Conservation (phyloP, 1,140 invertebrate genomes). For the Camponotus vicinus region DNA sequence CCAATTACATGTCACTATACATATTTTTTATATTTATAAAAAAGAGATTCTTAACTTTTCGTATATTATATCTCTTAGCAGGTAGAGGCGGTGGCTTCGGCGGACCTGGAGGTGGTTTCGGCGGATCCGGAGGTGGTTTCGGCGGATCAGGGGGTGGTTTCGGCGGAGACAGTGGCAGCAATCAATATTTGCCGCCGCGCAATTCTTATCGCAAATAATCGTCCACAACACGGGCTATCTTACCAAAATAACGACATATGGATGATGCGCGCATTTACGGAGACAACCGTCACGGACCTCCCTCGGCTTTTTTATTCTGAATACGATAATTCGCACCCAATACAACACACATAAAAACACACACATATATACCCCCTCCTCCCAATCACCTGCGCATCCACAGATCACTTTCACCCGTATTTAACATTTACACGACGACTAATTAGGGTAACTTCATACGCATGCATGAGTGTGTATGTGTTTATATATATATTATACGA, state of each 20-base stretch:
- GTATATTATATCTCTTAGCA: slow-evolving; percentile 65
- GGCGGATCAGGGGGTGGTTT: slow-evolving; percentile 44
- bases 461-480: slow-evolving; percentile 52
- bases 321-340: slow-evolving; percentile 36
- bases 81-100: slow-evolving; percentile 71
- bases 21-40: neutral
- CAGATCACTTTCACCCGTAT: slow-evolving; percentile 67
- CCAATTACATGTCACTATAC: neutral
- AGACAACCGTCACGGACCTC: slow-evolving; percentile 69
- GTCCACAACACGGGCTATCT: slow-evolving; percentile 21
- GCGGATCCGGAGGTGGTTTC: slow-evolving; percentile 62
- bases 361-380: neutral
- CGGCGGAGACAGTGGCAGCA: slow-evolving; percentile 71
- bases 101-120: slow-evolving; percentile 62
- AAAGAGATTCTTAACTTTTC: neutral
- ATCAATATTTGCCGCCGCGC: slow-evolving; percentile 84
- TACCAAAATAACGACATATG: slow-evolving; percentile 55
- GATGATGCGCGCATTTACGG: slow-evolving; percentile 37
- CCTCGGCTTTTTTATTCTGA: slow-evolving; percentile 54
- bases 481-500: slow-evolving; percentile 43
- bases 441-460: slow-evolving; percentile 66
- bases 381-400: slow-evolving; percentile 62
- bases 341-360: neutral
- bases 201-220: slow-evolving; percentile 81
- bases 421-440: slow-evolving; percentile 61